Evolutionary conservation across 2,888 invertebrate species (phyloP), one percentile per base, ranked within the genome.

Genomic region (Aporophyla lueneburgensis): DNA sequence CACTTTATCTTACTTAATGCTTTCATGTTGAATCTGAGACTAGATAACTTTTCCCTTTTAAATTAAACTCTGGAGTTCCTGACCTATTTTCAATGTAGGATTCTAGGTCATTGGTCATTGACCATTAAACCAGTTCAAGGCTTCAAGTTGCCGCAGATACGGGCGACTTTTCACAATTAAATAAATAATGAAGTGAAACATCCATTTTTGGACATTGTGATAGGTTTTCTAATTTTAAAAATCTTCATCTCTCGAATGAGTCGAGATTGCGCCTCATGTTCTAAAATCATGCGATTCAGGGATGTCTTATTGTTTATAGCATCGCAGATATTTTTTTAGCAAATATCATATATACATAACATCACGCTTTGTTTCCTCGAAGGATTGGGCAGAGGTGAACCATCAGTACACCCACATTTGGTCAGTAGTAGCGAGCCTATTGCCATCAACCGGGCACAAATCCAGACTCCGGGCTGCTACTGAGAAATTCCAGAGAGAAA

Each of bases 41-140:
- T 46, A 51, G 2, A 56, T 56, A 16, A 53, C 46, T 53, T 21
- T 16, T 9, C 16, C 33, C n/a, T n/a, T 19, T 43, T 51, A 7
- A 49, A 21, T 24, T 63, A 49, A 33, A 43, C 24, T 67, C 40
- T 27, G 12, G 71, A 16, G n/a, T 56, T 73, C 63, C 53, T 54
- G 33, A 68, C 58, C 78, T 76, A 78, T 68, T 58, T 76, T 63
- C 16, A 40, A 69, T 53, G 43, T 76, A 21, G 78, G 70, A 24
- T 53, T 53, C 43, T 76, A 24, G 79, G 79, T n/a, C 71, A 33
- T 21, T 16, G 33, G 53, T 53, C 21, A n/a, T 27, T 19, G 53
- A 53, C 33, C 59, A 51, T 1, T 46, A 21, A 56, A 53, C 58
- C 16, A 16, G 69, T 27, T 56, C 7, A 27, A 16, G 33, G 21